phyloP scores from a whole-genome alignment of 2,797 vertebrate species.

The Neostethus bicornis region DNA sequence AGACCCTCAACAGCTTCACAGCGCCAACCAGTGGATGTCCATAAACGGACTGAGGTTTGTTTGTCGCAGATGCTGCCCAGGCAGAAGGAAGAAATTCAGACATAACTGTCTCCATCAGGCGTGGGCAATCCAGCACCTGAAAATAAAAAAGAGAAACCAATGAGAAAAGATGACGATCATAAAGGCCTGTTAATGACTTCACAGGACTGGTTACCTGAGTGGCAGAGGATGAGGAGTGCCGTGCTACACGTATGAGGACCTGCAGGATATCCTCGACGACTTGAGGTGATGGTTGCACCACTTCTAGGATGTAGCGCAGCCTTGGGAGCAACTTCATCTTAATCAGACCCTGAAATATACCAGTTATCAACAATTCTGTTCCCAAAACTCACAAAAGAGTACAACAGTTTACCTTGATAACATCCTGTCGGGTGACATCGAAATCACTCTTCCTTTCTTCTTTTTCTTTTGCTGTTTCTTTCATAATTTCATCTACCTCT shows the following conservation, averaged over 20 bases:
- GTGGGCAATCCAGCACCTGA: slow-evolving; percentile 91
- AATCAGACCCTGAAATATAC: slow-evolving; percentile 85
- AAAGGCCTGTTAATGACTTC: no score
- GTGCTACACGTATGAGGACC: slow-evolving; percentile 87
- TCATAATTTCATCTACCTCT: slow-evolving; percentile 68
- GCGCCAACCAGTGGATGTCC: slow-evolving; percentile 84
- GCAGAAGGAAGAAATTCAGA: slow-evolving; percentile 89
- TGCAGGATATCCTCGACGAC: slow-evolving; percentile 89
- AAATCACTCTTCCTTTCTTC: slow-evolving; percentile 87
- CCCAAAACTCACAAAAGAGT: neutral
- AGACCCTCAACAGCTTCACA: slow-evolving; percentile 91
- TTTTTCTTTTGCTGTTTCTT: slow-evolving; percentile 79
- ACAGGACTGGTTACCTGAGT: slow-evolving; percentile 81
- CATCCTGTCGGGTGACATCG: slow-evolving; percentile 87
- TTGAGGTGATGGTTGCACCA: slow-evolving; percentile 84
- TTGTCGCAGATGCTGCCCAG: slow-evolving; percentile 77
- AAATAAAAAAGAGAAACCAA: neutral
- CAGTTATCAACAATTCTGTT: neutral
- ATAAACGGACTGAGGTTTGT: slow-evolving; percentile 77
- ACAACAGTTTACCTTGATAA: slow-evolving; percentile 85
- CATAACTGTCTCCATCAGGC: slow-evolving; percentile 88
- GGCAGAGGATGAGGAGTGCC: slow-evolving; percentile 88
- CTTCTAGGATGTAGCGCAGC: slow-evolving; percentile 92
- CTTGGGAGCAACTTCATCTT: slow-evolving; percentile 92
- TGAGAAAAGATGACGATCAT: neutral